These are phyloP conservation scores for Malurus elegans DNA, from an alignment of 2,113 vertebrate genomes.

Conservation along the genomic window DNA sequence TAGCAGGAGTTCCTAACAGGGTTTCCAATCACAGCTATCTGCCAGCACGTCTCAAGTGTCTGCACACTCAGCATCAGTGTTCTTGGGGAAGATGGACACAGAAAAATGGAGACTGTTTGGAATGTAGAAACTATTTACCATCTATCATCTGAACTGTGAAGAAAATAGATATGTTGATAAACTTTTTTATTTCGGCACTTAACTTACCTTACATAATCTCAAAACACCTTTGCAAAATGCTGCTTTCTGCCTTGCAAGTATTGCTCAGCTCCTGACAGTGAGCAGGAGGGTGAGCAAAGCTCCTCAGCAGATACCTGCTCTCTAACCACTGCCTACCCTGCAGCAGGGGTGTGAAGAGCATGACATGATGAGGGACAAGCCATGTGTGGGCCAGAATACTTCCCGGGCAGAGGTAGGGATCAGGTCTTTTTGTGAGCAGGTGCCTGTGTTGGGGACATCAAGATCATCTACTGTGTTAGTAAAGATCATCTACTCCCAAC, in stretches of 20 bases:
- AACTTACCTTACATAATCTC: neutral
- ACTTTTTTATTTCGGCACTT: neutral
- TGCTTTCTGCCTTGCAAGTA: neutral
- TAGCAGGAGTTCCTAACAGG: neutral
- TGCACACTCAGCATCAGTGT: neutral
- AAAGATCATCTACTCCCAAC: too few relatives aligned
- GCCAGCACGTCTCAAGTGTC: neutral
- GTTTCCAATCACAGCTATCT: neutral
- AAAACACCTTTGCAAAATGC: neutral
- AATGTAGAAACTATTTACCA: neutral
- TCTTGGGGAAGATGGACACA: neutral
- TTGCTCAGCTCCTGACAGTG: neutral
- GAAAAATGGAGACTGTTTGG: neutral
- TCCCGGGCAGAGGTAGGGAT: neutral
- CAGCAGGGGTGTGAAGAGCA: neutral
- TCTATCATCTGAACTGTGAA: neutral
- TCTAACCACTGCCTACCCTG: neutral
- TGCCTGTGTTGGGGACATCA: too few relatives aligned
- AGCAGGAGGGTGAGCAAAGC: neutral
- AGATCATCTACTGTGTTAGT: too few relatives aligned
- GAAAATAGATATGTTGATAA: neutral
- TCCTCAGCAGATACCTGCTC: neutral
- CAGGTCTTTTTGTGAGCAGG: neutral
- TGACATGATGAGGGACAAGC: neutral
- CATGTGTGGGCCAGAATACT: neutral